Percentiles rank a stretch among this genome's conserved stretches.
phyloP scores from a whole-genome alignment of 2,113 vertebrate species.

The Crotalus viridis region DNA sequence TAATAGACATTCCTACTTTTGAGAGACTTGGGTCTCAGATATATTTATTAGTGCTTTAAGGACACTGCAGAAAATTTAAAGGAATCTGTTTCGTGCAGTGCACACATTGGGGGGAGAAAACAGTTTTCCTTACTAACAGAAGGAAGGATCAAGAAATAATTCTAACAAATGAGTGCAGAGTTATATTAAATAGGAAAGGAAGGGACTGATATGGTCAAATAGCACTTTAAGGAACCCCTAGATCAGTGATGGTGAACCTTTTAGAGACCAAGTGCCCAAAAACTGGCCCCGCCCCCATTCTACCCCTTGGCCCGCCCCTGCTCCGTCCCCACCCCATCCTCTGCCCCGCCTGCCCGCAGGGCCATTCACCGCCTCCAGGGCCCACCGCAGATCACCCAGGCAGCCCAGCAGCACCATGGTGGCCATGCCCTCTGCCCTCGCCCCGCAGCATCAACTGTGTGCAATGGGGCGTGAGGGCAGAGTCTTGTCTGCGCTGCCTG shows the following conservation, averaged over 20 bases:
- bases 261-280: too few relatives aligned
- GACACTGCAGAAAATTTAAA: conserved; percentile 20
- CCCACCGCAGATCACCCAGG: too few relatives aligned
- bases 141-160: background rate
- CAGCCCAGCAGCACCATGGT: too few relatives aligned
- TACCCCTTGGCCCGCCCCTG: too few relatives aligned
- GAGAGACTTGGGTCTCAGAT: conserved; percentile 44
- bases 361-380: too few relatives aligned
- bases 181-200: background rate
- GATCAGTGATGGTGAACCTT: background rate
- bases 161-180: background rate
- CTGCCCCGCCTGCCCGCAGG: too few relatives aligned
- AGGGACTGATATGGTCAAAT: background rate
- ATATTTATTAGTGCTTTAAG: conserved; percentile 16
- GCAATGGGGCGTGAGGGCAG: too few relatives aligned
- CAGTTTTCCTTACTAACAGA: conserved; percentile 5
- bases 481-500: too few relatives aligned
- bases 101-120: background rate
- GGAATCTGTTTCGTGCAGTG: background rate
- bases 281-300: too few relatives aligned
- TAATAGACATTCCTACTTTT: conserved; percentile 41
- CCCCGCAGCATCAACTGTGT: too few relatives aligned
- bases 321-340: too few relatives aligned
- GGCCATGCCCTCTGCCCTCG: too few relatives aligned
- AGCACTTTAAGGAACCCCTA: background rate